These are phyloP conservation scores for Sylvia borin DNA, from an alignment of 2,797 vertebrate species.

Conservation along the genomic window DNA sequence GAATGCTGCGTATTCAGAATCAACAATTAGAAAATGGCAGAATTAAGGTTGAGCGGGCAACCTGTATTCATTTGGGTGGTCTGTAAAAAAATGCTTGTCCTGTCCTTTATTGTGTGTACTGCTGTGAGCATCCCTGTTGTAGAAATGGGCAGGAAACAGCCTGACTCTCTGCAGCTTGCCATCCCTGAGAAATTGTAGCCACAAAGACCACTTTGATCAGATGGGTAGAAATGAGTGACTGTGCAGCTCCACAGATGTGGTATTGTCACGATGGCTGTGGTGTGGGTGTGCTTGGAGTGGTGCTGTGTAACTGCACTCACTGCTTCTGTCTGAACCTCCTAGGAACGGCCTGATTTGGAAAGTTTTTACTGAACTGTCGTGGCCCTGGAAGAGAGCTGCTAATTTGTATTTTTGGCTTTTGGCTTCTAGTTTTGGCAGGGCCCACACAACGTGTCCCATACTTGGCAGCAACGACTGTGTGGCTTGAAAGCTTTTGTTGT, in stretches of 20 bases:
- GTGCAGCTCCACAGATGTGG: background rate
- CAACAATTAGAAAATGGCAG: background rate
- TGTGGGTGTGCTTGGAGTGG: accelerated
- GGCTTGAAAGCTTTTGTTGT: conserved; percentile 35
- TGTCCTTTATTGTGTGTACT: accelerated
- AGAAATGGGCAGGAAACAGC: background rate
- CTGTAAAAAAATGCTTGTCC: background rate
- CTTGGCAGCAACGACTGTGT: conserved; percentile 20
- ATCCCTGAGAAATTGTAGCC: accelerated
- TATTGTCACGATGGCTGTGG: accelerated
- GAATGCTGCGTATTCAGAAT: background rate
- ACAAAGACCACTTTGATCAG: background rate
- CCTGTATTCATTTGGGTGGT: background rate
- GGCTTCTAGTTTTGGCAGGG: conserved; percentile 50
- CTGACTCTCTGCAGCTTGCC: background rate
- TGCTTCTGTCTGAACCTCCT: background rate
- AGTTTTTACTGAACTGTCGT: background rate
- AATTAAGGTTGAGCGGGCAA: accelerated
- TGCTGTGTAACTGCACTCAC: background rate
- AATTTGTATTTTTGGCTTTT: conserved; percentile 53
- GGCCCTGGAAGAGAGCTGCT: conserved; percentile 39
- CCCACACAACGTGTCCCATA: background rate
- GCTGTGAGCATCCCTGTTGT: accelerated
- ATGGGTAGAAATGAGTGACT: background rate
- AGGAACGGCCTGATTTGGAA: background rate